These are phyloP conservation scores for Meghimatium bilineatum DNA, from an alignment of 2,888 invertebrate genomes.

Conservation along the genomic window DNA sequence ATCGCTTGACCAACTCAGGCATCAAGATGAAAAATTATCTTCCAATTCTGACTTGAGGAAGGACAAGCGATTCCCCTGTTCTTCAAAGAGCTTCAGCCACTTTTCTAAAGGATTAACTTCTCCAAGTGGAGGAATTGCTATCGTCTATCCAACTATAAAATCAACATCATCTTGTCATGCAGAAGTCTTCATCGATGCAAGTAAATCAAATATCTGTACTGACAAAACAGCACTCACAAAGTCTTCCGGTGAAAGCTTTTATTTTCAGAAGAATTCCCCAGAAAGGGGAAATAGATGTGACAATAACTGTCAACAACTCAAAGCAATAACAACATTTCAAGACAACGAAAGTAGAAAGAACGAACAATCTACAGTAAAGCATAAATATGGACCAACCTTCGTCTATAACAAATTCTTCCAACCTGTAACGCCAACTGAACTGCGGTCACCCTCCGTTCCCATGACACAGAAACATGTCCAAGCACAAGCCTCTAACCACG, in stretches of 20 bases:
- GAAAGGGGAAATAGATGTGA: neutral
- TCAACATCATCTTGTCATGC: neutral
- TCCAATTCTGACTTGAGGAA: neutral
- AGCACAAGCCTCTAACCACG: neutral
- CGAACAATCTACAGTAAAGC: neutral
- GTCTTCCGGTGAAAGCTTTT: neutral
- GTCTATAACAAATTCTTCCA: constrained; percentile 24
- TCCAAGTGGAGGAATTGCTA: constrained; percentile 20
- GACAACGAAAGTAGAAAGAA: neutral
- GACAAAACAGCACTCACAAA: neutral
- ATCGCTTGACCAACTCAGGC: neutral
- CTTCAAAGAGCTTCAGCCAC: constrained; percentile 7
- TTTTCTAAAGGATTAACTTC: neutral
- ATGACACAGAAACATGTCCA: neutral
- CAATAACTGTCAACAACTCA: neutral
- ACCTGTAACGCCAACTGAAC: constrained; percentile 39
- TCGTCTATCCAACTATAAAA: constrained; percentile 29
- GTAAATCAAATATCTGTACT: neutral
- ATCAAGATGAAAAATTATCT: neutral
- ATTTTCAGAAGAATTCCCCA: neutral
- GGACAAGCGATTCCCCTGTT: neutral
- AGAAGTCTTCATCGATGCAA: too few species aligned
- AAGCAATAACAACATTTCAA: neutral
- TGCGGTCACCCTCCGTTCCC: constrained; percentile 5
- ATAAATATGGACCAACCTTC: neutral